These are phyloP conservation scores for Lethenteron reissneri DNA, from an alignment of 2,113 vertebrate genomes.

Conservation along the genomic window DNA sequence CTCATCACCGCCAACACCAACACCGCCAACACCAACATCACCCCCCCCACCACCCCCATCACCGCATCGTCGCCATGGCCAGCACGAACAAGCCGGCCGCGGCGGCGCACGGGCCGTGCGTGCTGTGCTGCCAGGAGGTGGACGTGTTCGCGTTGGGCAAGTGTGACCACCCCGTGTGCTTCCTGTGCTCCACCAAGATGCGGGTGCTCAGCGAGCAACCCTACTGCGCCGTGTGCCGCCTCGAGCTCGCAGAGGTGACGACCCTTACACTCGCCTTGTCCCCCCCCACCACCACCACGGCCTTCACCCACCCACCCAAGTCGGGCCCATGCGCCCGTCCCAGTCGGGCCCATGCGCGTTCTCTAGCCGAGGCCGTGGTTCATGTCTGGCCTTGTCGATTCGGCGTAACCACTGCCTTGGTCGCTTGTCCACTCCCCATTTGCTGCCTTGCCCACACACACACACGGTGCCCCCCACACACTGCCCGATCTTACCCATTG, in stretches of 20 bases:
- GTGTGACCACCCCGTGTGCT: constrained; percentile 89
- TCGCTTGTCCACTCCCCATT: neutral
- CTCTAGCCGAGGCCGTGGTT: too few relatives aligned
- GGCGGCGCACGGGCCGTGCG: constrained; percentile 24
- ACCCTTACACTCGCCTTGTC: neutral
- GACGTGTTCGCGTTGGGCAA: constrained; percentile 68
- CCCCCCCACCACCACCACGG: too few relatives aligned
- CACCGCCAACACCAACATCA: too few relatives aligned
- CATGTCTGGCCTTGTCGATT: too few relatives aligned
- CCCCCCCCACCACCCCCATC: too few relatives aligned
- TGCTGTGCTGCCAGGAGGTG: constrained; percentile 76
- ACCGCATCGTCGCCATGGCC: too few relatives aligned
- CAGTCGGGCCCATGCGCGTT: too few relatives aligned
- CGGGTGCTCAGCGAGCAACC: constrained; percentile 74
- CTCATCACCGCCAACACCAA: too few relatives aligned
- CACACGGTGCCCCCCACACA: neutral
- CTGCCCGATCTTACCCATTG: neutral
- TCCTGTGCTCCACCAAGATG: constrained; percentile 92
- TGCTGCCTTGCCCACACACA: neutral
- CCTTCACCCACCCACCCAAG: too few relatives aligned
- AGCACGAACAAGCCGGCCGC: constrained; percentile 12
- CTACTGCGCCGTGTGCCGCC: constrained; percentile 92
- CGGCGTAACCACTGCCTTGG: neutral
- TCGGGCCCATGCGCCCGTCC: too few relatives aligned
- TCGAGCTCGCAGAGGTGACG: constrained; percentile 71